Evolutionary conservation across 2,888 invertebrate genomes (phyloP), one percentile per base, ranked within the genome.

Genomic region (Pristionchus fissidentatus): DNA sequence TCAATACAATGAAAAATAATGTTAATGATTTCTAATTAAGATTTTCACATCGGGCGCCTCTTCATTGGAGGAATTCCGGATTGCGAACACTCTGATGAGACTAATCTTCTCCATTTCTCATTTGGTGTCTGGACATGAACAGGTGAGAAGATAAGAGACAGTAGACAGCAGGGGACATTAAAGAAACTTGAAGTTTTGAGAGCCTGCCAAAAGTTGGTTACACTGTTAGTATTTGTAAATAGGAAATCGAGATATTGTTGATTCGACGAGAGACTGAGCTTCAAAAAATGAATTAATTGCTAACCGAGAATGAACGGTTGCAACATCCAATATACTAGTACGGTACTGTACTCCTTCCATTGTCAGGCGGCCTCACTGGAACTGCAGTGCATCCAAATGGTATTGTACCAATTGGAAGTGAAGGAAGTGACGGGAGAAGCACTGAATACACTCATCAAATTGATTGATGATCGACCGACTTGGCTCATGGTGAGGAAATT

Each of bases 51-150:
- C 29, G 13, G 62, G 46, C 26, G 62, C 62, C 13, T 46, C 60
- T 29, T 52, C 32, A 35, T 66, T 38, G 41, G 88, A 88, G 32
- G 62, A 75, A 22, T 77, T 83, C 49, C 84, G 88, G 38, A 84
- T 87, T n/a, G 86, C 85, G 52, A 83, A 60, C 41, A 86, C 87
- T 3, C 62, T 87, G 29, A 87, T 89, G 87, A 77, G 84, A 29
- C 79, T 89, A 4, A 82, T 89, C 19, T 85, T 84, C 78, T 43
- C 85, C 0, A 83, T 89, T 1, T 85, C 88, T 0, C 88, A 89
- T 87, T 84, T 89, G 13, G 83, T 89, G 35, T 87, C 88, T 78
- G 84, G 66, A 8, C 88, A 88, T 73, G 85, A 87, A 1, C 43
- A 85, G 70, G 85, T 86, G 10, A 70, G 84, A n/a, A 19, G 22